Conservation (phyloP, 2,797 vertebrate genomes). For the Pipistrellus pygmaeus region DNA sequence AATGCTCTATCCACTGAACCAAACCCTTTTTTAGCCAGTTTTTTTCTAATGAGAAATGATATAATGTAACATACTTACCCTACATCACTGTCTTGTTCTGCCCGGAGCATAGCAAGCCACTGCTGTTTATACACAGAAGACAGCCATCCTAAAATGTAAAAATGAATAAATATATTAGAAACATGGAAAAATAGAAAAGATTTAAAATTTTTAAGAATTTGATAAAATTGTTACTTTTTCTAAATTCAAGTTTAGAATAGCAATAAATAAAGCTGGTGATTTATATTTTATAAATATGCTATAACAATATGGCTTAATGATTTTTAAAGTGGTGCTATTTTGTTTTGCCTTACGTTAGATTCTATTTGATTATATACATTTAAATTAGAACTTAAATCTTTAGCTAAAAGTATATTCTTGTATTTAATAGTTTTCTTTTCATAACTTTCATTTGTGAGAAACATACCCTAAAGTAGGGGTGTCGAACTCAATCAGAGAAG, state of each 20-base stretch:
- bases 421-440: constrained; percentile 26
- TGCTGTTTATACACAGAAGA: constrained; percentile 96
- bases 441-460: constrained; percentile 43
- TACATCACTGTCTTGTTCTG: constrained; percentile 97
- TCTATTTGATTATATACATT: constrained; percentile 34
- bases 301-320: background rate
- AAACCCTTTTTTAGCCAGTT: no score
- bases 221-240: constrained; percentile 38
- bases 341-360: background rate
- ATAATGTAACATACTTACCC: constrained; percentile 91
- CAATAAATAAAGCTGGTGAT: background rate
- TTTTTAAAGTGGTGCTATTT: background rate
- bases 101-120: constrained; percentile 98
- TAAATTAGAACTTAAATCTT: constrained; percentile 32
- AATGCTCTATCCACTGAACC: no score
- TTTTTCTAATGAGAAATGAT: constrained; percentile 21
- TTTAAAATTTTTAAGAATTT: constrained; percentile 5
- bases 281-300: constrained; percentile 54
- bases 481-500: no score
- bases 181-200: constrained; percentile 32
- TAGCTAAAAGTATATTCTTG: constrained; percentile 14
- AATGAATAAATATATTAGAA: constrained; percentile 19
- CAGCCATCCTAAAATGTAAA: constrained; percentile 93
- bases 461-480: background rate
- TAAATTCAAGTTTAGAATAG: constrained; percentile 55